Evolutionary conservation across 2,888 invertebrate genomes (phyloP).

Genomic region (Drosophila picticornis): DNA sequence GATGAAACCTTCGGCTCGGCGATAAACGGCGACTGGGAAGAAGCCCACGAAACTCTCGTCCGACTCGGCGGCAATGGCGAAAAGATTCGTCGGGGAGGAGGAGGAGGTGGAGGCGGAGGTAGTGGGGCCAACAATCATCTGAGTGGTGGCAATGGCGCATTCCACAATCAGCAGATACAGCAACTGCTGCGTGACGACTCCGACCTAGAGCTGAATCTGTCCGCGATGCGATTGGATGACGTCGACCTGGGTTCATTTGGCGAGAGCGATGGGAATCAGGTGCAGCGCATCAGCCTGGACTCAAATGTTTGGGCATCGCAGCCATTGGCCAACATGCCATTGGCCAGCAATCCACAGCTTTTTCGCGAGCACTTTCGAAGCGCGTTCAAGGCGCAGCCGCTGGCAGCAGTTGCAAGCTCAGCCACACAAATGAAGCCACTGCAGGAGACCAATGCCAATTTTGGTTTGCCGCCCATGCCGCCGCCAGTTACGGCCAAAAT

Average conservation of each 20-base stretch:
- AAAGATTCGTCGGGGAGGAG: slow-evolving; percentile 44
- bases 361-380: slow-evolving; percentile 79
- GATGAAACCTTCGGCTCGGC: slow-evolving; percentile 96
- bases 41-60: slow-evolving; percentile 90
- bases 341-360: slow-evolving; percentile 74
- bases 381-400: slow-evolving; percentile 72
- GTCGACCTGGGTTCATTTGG: slow-evolving; percentile 79
- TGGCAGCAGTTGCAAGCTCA: slow-evolving; percentile 17
- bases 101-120: slow-evolving; percentile 9
- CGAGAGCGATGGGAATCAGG: slow-evolving; percentile 76
- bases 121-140: slow-evolving; percentile 9
- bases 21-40: slow-evolving; percentile 91
- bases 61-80: slow-evolving; percentile 82
- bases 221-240: slow-evolving; percentile 84
- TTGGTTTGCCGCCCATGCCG: slow-evolving; percentile 63
- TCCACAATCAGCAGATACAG: slow-evolving; percentile 22
- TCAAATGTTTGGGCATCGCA: slow-evolving; percentile 86
- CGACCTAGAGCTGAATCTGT: slow-evolving; percentile 84
- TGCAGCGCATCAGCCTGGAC: slow-evolving; percentile 79
- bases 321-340: slow-evolving; percentile 31
- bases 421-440: slow-evolving; percentile 46
- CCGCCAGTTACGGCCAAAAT: slow-evolving; percentile 78
- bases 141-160: slow-evolving; percentile 39
- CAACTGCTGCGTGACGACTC: slow-evolving; percentile 71
- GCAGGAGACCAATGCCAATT: slow-evolving; percentile 62